Conservation (phyloP, 2,797 vertebrate species). For the Lates japonicus region DNA sequence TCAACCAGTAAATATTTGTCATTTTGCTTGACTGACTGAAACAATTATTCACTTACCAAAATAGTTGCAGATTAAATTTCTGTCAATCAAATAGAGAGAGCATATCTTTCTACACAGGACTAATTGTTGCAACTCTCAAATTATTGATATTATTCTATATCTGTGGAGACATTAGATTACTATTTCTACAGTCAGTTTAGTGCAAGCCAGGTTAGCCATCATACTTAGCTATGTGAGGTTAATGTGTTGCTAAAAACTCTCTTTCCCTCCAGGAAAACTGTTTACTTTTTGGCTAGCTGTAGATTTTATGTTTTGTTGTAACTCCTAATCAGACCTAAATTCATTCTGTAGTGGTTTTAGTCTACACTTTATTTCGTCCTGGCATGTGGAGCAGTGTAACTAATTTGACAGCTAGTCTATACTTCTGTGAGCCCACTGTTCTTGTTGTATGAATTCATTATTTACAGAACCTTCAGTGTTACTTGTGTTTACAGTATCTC, state of each 20-base stretch:
- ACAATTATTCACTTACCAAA: neutral
- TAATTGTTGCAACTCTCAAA: too few relatives aligned
- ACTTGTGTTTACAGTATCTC: neutral
- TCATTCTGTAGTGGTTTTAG: neutral
- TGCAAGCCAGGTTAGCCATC: neutral
- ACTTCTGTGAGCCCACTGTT: neutral
- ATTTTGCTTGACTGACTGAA: too few relatives aligned
- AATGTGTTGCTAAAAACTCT: neutral
- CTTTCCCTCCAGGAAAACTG: neutral
- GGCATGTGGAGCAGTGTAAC: neutral
- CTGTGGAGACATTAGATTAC: neutral
- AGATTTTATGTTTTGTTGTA: neutral
- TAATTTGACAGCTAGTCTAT: neutral
- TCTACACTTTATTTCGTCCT: neutral
- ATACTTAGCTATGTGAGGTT: neutral
- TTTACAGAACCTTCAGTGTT: neutral
- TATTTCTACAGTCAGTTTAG: neutral
- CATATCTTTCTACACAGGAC: too few relatives aligned
- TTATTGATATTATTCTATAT: neutral
- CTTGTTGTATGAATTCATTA: neutral
- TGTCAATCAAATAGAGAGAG: neutral
- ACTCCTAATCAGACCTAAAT: neutral
- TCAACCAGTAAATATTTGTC: neutral
- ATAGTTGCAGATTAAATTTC: neutral
- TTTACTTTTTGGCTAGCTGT: neutral